A percentile compares a stretch with the other conserved stretches of the same genome.
phyloP scores from a whole-genome alignment of 2,888 invertebrate genomes.

The Lepetodrilus schrolli region DNA sequence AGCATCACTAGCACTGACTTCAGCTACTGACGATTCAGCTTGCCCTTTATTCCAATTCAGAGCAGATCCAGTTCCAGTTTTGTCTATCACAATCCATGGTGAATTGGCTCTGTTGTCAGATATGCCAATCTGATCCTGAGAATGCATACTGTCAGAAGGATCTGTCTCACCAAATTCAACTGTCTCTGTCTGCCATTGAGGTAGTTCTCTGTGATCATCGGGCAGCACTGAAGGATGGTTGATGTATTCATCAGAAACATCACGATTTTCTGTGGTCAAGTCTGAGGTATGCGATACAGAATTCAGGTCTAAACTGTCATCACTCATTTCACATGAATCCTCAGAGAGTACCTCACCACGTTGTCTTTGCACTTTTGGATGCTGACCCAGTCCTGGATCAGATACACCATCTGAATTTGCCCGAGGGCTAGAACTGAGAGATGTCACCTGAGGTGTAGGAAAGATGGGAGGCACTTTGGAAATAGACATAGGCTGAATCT shows the following conservation, averaged over 20 bases:
- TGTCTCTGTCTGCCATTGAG: neutral
- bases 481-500: too few species aligned
- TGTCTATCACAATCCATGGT: neutral
- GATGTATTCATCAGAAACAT: neutral
- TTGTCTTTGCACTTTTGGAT: too few species aligned
- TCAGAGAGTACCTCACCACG: neutral
- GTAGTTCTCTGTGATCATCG: neutral
- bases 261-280: neutral
- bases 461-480: too few species aligned
- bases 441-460: too few species aligned
- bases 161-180: neutral
- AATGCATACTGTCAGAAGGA: neutral
- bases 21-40: too few species aligned
- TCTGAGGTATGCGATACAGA: neutral
- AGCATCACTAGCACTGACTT: too few species aligned
- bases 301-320: slow-evolving; percentile 20
- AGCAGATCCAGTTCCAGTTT: neutral
- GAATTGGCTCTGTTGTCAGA: neutral
- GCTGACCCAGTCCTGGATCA: too few species aligned
- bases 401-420: too few species aligned
- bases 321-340: neutral
- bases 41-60: too few species aligned
- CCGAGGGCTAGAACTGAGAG: too few species aligned
- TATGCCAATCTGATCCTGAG: neutral
- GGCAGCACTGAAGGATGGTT: neutral